Conservation (phyloP, 1,140 invertebrate genomes). For the Brachionus koreanus region DNA sequence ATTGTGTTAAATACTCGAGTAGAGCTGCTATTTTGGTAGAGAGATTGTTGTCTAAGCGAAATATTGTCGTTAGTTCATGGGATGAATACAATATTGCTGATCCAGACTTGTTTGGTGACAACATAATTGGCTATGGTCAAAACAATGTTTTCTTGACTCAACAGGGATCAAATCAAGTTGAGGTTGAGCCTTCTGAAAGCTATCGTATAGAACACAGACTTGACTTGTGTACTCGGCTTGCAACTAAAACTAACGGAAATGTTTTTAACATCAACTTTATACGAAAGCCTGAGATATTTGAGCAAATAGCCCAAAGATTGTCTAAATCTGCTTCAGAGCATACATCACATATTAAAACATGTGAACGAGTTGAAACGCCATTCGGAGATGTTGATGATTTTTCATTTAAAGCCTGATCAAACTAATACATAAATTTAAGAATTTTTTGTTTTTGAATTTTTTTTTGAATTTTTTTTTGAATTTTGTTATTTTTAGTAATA, state of each 20-base stretch:
- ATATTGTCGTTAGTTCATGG: constrained; percentile 37
- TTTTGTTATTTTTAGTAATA: constrained; percentile 3
- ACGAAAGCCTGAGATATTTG: not conserved
- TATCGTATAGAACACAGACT: not conserved
- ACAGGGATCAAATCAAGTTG: not conserved
- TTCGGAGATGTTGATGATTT: constrained; percentile 42
- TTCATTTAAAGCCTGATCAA: not conserved
- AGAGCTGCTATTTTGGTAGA: not conserved
- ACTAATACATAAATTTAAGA: not conserved
- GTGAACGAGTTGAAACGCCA: constrained; percentile 26
- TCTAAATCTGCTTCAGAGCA: not conserved
- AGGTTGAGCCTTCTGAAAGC: not conserved
- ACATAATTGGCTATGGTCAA: not conserved
- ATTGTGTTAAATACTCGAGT: constrained; percentile 1
- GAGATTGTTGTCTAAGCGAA: constrained; percentile 2
- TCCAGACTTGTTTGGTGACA: not conserved
- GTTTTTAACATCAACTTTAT: constrained; percentile 37
- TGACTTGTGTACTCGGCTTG: constrained; percentile 22
- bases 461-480: not conserved
- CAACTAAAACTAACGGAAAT: constrained; percentile 11
- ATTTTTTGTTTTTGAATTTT: not conserved
- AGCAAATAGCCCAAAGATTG: not conserved
- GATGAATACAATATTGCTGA: constrained; percentile 36
- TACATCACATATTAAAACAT: not conserved
- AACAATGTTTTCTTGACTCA: constrained; percentile 24